phyloP scores from a whole-genome alignment of 2,888 invertebrate genomes.

The Charanyca ferruginea region DNA sequence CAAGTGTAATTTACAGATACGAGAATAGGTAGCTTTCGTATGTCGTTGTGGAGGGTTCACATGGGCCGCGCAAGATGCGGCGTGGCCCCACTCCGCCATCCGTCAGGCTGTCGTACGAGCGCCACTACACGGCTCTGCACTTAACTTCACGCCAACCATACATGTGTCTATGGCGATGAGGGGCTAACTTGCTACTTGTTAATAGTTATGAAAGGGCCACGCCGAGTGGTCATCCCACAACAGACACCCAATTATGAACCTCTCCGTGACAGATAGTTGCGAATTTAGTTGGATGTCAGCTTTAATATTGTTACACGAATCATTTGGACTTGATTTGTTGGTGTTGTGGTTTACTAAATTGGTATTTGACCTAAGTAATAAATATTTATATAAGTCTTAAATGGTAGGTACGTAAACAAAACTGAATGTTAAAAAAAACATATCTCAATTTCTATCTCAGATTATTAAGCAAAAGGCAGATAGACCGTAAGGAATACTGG shows the following conservation, averaged over 20 bases:
- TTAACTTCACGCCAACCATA: conserved; percentile 83
- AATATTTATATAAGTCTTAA: neutral
- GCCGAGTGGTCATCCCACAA: conserved; percentile 76
- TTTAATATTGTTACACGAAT: conserved; percentile 36
- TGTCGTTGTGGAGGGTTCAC: conserved; percentile 64
- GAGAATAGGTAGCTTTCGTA: conserved; percentile 61
- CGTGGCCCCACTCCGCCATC: conserved; percentile 79
- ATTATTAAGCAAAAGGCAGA: too few species aligned
- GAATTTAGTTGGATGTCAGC: conserved; percentile 47
- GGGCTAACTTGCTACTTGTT: conserved; percentile 84
- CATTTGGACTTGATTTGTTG: conserved; percentile 39
- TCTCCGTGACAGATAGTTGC: conserved; percentile 70
- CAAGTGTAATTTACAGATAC: conserved; percentile 47
- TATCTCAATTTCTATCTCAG: too few species aligned
- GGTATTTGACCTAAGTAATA: too few species aligned
- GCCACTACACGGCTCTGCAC: conserved; percentile 86
- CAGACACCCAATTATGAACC: conserved; percentile 76
- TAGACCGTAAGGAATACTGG: too few species aligned
- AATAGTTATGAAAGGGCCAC: conserved; percentile 80
- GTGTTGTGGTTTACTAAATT: neutral
- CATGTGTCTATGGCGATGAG: conserved; percentile 84
- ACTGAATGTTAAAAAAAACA: neutral
- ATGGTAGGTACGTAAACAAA: neutral
- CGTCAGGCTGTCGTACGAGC: conserved; percentile 84
- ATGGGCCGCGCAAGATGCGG: conserved; percentile 75